Conservation (phyloP, 2,113 vertebrate species). For the Boulengeromyrus knoepffleri region DNA sequence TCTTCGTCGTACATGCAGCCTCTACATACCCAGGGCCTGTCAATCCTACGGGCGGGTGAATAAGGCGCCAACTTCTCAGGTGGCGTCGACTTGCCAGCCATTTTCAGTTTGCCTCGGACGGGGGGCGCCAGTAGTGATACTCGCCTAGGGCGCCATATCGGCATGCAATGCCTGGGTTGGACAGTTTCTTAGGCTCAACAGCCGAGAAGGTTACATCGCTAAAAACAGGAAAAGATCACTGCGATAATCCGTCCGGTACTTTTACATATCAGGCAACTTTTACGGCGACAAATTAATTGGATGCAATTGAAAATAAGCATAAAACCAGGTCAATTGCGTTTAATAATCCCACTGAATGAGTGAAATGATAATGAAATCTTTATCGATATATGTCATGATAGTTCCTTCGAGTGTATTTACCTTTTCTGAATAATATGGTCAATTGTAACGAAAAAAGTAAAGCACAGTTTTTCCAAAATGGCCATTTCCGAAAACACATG, state of each 20-base stretch:
- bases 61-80: neutral
- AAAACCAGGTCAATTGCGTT: neutral
- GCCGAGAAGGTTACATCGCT: neutral
- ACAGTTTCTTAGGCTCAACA: neutral
- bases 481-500: slow-evolving; percentile 35
- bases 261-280: neutral
- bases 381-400: neutral
- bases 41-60: neutral
- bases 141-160: neutral
- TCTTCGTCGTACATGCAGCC: neutral
- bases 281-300: neutral
- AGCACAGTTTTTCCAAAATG: slow-evolving; percentile 26
- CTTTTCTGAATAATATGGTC: neutral
- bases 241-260: neutral
- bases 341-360: neutral
- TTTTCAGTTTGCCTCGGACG: neutral
- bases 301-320: neutral
- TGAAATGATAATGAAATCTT: neutral
- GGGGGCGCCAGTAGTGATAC: neutral
- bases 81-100: neutral
- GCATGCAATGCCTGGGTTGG: neutral
- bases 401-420: neutral
- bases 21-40: neutral
- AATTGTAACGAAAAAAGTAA: neutral
- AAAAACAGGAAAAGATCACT: neutral